A percentile compares a stretch with the other conserved stretches of the same genome.
Conservation (phyloP, 1,140 invertebrate genomes). For the Drosophila lacertosa region DNA sequence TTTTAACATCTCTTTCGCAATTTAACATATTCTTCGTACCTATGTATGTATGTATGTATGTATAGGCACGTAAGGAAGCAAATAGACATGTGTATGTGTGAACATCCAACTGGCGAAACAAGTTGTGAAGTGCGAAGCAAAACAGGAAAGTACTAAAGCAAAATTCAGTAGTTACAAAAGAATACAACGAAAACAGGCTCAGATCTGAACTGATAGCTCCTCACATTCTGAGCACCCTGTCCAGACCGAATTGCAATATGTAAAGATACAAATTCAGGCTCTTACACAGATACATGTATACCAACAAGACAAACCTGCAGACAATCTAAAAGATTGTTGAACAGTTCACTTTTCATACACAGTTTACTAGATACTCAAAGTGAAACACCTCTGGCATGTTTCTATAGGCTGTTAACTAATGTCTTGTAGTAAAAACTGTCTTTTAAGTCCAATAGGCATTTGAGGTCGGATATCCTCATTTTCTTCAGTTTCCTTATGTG, state of each 20-base stretch:
- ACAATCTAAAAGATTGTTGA: too few relatives aligned
- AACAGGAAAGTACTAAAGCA: slow-evolving; percentile 38
- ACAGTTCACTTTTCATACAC: too few relatives aligned
- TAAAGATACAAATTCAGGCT: background rate
- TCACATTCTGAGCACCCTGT: background rate
- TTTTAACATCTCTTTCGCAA: background rate
- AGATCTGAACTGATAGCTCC: slow-evolving; percentile 4
- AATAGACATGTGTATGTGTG: background rate
- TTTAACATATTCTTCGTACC: slow-evolving; percentile 4
- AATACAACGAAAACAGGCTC: slow-evolving; percentile 13
- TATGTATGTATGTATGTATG: background rate
- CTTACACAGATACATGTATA: too few relatives aligned
- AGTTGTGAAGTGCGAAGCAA: slow-evolving; percentile 34
- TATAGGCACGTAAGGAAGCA: background rate
- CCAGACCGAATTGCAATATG: background rate
- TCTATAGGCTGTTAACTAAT: too few relatives aligned
- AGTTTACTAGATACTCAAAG: too few relatives aligned
- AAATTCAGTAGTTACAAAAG: slow-evolving; percentile 3
- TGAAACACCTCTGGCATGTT: too few relatives aligned
- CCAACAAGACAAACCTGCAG: too few relatives aligned
- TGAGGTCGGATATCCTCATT: too few relatives aligned
- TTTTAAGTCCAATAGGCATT: too few relatives aligned
- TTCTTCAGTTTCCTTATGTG: too few relatives aligned
- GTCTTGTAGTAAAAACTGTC: too few relatives aligned
- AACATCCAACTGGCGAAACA: slow-evolving; percentile 24